Base-by-base conservation (phyloP, 2,888 invertebrate genomes). In the Nomada flava region DNA sequence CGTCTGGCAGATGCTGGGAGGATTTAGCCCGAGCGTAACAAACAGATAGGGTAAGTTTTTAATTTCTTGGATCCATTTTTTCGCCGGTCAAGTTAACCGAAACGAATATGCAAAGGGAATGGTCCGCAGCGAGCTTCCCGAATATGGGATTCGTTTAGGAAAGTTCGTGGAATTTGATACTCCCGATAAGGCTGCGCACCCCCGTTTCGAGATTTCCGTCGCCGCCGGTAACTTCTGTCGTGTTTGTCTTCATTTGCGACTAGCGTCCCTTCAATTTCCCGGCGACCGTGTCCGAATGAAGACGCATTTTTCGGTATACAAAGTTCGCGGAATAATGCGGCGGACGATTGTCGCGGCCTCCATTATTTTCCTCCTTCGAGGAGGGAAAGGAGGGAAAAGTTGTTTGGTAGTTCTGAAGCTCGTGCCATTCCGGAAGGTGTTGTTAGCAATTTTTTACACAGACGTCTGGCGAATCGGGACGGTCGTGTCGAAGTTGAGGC, bases 231-330 rank as follows among this genome's bases (percentile, higher is more conserved):
- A 44, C 26, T 65, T 29, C 42, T 23, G 7, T 23, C 18, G 1
- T 73, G 44, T 73, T 67, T 73, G 67, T 67, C 73, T 73, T 73
- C 57, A 57, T 73, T 67, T 73, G 44, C 67, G 36, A 36, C 55
- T 3, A 2, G 64, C 44, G 55, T 55, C 20, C 44, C 55, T 36
- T 47, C 67, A 20, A 44, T 73, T 64, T 55, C 26, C 36, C 26
- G 26, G 5, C 18, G 53, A 11, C 10, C 1, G 2, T 26, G 20
- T 13, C 4, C 2, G 23, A 44, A 65, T 4, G 26, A 72, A 53
- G 52, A 64, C 53, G 15, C 26, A 64, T 53, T 64, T 55, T 53
- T 26, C 26, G 2, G 67, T 47, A 20, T 20, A 26, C 7, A 20
- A 55, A 65, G 29, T 71, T 36, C 1, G 2, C 55, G 65, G n/a